phyloP scores from a whole-genome alignment of 1,140 invertebrate genomes.

The Drosophila varians region DNA sequence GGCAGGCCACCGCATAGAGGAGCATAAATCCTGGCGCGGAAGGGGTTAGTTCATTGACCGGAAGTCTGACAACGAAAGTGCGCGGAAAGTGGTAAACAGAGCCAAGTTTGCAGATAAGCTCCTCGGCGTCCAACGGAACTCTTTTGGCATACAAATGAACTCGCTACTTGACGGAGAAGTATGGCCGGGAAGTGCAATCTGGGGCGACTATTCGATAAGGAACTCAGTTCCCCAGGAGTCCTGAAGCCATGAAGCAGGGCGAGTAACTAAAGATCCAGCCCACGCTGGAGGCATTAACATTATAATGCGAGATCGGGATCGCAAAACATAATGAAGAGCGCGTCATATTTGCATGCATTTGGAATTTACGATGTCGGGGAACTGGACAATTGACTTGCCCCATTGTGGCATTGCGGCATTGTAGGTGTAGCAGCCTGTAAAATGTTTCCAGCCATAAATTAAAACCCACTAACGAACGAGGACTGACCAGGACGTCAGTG shows the following conservation, averaged over 20 bases:
- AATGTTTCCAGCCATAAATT: conserved; percentile 65
- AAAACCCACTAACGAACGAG: conserved; percentile 69
- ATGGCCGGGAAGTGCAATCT: conserved; percentile 48
- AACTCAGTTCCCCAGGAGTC: no score
- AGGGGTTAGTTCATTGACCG: conserved; percentile 71
- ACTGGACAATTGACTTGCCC: conserved; percentile 76
- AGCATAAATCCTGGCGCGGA: conserved; percentile 71
- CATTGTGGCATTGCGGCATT: conserved; percentile 35
- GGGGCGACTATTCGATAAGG: conserved; percentile 6
- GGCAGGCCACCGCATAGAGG: conserved; percentile 23
- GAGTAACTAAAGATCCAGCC: no score
- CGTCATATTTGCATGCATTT: conserved; percentile 64
- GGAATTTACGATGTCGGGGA: conserved; percentile 61
- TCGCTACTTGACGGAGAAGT: conserved; percentile 62
- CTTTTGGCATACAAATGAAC: conserved; percentile 58
- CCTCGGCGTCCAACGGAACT: conserved; percentile 26
- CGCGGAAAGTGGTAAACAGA: conserved; percentile 43
- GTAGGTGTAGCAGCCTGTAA: conserved; percentile 36
- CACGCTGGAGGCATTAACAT: neutral
- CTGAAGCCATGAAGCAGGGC: no score
- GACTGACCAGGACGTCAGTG: conserved; percentile 10
- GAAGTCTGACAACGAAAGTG: conserved; percentile 52
- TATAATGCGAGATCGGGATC: conserved; percentile 36
- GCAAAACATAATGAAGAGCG: conserved; percentile 64
- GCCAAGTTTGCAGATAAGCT: conserved; percentile 50